Conservation (phyloP, 2,113 vertebrate species). For the Tinamus guttatus region DNA sequence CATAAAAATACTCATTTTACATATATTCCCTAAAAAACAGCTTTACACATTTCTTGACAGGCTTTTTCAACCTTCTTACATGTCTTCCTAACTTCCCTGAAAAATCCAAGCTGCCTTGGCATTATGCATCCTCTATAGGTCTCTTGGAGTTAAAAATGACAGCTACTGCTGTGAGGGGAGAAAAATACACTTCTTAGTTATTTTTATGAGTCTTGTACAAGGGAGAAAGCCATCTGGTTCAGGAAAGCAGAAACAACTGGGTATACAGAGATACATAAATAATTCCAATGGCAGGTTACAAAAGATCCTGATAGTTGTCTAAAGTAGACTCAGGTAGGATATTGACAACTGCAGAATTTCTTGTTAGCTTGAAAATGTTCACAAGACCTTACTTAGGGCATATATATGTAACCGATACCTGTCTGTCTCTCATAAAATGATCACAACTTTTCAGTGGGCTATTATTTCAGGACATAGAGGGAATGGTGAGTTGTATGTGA, state of each 20-base stretch:
- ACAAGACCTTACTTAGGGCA: neutral
- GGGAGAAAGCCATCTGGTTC: accelerated
- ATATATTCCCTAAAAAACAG: neutral
- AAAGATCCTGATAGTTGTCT: neutral
- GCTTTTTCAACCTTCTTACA: neutral
- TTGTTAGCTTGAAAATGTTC: neutral
- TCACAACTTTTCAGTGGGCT: neutral
- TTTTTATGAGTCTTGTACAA: neutral
- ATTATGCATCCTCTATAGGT: neutral
- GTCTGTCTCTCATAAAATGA: neutral
- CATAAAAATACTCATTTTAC: neutral
- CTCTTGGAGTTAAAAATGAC: neutral
- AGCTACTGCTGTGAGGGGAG: neutral
- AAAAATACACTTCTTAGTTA: neutral
- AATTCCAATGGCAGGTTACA: neutral
- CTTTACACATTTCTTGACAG: neutral
- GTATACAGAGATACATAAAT: neutral
- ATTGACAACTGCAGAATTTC: neutral
- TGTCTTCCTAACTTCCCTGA: neutral
- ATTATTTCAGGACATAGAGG: neutral
- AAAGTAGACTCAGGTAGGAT: neutral
- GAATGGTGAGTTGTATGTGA: neutral
- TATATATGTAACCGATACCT: neutral
- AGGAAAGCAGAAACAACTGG: neutral
- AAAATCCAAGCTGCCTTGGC: neutral